Percentiles rank a stretch among this genome's conserved stretches.
These are phyloP conservation scores for Brevimyrus niger DNA, from an alignment of 2,113 vertebrate species.

Conservation along the genomic window DNA sequence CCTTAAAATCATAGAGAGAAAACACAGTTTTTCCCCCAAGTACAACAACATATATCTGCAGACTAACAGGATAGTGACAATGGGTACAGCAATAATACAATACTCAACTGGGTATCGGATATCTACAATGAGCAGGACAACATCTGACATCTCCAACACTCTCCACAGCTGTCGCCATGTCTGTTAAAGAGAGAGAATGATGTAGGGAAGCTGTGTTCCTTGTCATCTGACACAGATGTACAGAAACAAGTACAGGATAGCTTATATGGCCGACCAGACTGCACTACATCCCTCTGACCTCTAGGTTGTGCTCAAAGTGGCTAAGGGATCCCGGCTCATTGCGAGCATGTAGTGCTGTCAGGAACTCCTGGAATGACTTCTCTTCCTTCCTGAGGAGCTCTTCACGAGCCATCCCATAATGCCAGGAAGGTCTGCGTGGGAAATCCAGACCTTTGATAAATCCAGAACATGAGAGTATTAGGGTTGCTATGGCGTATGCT, in stretches of 20 bases:
- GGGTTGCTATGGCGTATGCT: constrained; percentile 21
- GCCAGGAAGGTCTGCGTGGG: constrained; percentile 78
- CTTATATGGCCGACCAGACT: background rate
- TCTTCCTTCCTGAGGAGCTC: constrained; percentile 73
- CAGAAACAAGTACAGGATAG: background rate
- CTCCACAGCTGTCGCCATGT: constrained; percentile 91
- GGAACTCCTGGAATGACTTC: constrained; percentile 72
- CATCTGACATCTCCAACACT: constrained; percentile 87
- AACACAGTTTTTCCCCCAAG: background rate
- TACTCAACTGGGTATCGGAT: constrained; percentile 78
- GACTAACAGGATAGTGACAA: background rate
- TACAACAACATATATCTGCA: background rate
- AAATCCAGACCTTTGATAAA: constrained; percentile 68
- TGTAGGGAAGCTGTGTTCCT: background rate
- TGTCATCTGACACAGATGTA: background rate
- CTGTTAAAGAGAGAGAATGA: constrained; percentile 47
- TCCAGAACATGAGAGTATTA: background rate
- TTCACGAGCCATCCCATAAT: constrained; percentile 77
- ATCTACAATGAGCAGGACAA: constrained; percentile 82
- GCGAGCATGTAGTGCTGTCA: constrained; percentile 68
- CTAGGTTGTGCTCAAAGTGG: constrained; percentile 88
- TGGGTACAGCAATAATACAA: background rate
- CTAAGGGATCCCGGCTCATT: constrained; percentile 72
- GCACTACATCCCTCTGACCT: constrained; percentile 56
- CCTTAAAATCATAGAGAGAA: constrained; percentile 47